These are phyloP conservation scores for Haplochromis vanheusdeni DNA, from an alignment of 2,113 vertebrate genomes.

Conservation along the genomic window DNA sequence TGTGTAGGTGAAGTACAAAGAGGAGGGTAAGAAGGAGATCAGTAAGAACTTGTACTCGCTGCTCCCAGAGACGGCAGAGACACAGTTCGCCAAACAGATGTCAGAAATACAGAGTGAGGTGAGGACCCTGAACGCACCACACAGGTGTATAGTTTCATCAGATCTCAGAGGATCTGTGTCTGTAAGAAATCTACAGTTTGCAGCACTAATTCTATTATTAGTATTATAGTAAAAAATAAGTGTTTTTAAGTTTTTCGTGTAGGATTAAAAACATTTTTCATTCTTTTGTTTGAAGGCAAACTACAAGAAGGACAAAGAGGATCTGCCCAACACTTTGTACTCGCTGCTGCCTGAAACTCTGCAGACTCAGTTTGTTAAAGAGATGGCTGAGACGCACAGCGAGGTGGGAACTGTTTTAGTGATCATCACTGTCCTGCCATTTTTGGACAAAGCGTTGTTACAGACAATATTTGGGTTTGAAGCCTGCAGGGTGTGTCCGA, in stretches of 20 bases:
- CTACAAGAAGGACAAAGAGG: not conserved
- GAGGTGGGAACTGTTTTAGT: slow-evolving; percentile 1
- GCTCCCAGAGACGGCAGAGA: slow-evolving; percentile 70
- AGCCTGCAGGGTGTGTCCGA: not conserved
- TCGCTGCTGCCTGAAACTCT: slow-evolving; percentile 56
- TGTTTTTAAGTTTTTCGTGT: too few species aligned
- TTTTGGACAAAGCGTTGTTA: not conserved
- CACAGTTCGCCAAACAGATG: slow-evolving; percentile 28
- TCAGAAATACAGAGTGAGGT: slow-evolving; percentile 65
- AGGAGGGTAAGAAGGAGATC: slow-evolving; percentile 69
- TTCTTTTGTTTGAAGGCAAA: too few species aligned
- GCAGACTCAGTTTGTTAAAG: slow-evolving; percentile 53
- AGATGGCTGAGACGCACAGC: slow-evolving; percentile 51
- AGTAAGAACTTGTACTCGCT: slow-evolving; percentile 75
- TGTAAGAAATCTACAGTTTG: fast-evolving
- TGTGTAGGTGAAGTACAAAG: slow-evolving; percentile 74
- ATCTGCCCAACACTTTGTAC: slow-evolving; percentile 24
- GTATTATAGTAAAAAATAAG: fast-evolving
- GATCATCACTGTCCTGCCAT: too few species aligned
- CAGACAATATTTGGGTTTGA: not conserved
- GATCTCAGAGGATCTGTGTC: not conserved
- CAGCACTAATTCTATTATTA: not conserved
- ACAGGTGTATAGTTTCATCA: not conserved
- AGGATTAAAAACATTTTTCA: too few species aligned
- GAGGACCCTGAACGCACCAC: slow-evolving; percentile 3